phyloP scores from a whole-genome alignment of 2,113 vertebrate genomes.

The Zosterops japonicus region DNA sequence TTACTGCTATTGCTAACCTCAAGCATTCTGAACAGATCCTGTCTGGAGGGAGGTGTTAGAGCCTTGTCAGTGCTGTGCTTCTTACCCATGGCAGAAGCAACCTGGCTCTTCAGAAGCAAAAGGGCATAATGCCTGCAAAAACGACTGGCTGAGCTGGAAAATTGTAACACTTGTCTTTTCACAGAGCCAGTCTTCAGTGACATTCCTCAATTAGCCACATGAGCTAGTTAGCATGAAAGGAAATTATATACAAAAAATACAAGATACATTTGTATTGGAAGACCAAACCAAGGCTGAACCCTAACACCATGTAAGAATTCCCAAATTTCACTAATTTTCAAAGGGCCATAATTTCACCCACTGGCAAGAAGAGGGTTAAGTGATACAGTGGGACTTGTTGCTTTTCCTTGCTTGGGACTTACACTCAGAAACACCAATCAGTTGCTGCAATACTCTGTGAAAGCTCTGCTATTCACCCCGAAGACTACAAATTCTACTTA shows the following conservation, averaged over 20 bases:
- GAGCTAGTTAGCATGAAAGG: not conserved
- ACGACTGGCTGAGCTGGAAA: not conserved
- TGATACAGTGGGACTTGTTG: not conserved
- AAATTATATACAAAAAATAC: not conserved
- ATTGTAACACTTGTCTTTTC: not conserved
- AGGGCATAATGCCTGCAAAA: not conserved
- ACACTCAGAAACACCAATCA: not conserved
- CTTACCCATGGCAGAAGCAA: not conserved
- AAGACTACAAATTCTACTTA: not conserved
- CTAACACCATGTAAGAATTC: not conserved
- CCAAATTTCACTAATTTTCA: not conserved
- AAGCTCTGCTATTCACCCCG: not conserved
- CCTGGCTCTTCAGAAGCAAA: not conserved
- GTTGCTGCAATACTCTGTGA: not conserved
- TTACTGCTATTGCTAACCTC: not conserved
- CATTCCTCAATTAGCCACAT: not conserved
- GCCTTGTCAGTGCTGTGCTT: not conserved
- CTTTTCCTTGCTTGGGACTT: not conserved
- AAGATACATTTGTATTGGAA: not conserved
- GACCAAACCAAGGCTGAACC: not conserved
- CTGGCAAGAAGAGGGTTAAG: not conserved
- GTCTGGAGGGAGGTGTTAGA: not conserved
- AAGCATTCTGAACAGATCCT: not conserved
- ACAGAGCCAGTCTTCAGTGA: not conserved
- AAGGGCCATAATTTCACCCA: not conserved